A percentile compares a stretch with the other conserved stretches of the same genome.
phyloP scores from a whole-genome alignment of 2,797 vertebrate genomes.

The Paramormyrops hopkinsi region DNA sequence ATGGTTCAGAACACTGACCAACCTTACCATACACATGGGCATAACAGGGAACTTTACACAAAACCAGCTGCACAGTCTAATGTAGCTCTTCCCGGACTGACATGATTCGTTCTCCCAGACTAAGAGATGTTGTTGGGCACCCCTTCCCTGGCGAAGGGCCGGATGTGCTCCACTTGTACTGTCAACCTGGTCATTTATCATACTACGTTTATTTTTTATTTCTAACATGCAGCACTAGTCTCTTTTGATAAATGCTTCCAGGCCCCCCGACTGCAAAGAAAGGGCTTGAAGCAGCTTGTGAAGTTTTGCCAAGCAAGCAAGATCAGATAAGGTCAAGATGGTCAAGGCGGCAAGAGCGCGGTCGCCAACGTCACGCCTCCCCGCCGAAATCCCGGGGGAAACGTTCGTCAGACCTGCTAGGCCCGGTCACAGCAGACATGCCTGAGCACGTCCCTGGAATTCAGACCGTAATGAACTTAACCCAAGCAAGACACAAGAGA shows the following conservation, averaged over 20 bases:
- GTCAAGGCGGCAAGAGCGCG: constrained; percentile 54
- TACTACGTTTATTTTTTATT: constrained; percentile 42
- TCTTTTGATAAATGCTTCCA: constrained; percentile 16
- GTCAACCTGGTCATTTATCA: constrained; percentile 47
- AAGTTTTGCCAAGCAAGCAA: constrained; percentile 35
- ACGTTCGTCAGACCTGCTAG: constrained; percentile 12
- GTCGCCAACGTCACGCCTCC: constrained; percentile 58
- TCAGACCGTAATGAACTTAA: constrained; percentile 47
- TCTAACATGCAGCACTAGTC: not conserved
- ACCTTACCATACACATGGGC: not conserved
- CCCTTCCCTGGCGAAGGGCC: not conserved
- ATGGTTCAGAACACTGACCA: not conserved
- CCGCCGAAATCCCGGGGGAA: not conserved
- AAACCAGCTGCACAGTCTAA: not conserved
- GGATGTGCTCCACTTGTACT: constrained; percentile 44
- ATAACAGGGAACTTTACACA: not conserved
- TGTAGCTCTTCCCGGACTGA: not conserved
- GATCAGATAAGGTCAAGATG: constrained; percentile 47
- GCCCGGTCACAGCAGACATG: not conserved
- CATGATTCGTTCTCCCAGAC: not conserved
- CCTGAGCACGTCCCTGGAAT: constrained; percentile 46
- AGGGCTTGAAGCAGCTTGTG: constrained; percentile 41
- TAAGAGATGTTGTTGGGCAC: not conserved
- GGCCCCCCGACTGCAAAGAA: constrained; percentile 30
- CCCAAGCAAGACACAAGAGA: not conserved